Base-by-base conservation (phyloP, 2,113 vertebrate genomes). In the Aramus guarauna region DNA sequence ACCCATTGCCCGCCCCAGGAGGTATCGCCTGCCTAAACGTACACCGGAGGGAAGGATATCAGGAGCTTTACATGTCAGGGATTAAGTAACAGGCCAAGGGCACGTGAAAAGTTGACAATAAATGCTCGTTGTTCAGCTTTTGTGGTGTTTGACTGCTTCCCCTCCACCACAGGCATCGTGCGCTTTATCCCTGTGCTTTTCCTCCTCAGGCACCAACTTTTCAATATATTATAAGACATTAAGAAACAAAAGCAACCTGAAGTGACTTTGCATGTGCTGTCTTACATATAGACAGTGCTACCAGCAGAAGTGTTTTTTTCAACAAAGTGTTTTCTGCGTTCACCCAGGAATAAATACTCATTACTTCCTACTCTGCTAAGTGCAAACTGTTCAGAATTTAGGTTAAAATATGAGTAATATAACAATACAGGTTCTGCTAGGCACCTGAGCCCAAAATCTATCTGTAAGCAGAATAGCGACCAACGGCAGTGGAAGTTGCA, bases 401-500 rank as follows among this genome's bases (percentile, higher is more conserved):
- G 48, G 19, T 17, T 67, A 43, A 88, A 92, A 88, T 36, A 76
- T 1, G 11, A 75, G 17, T 21, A 66, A 78, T 41, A 73, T 11
- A 68, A 92, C 78, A 94, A 48, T 12, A 52, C 12, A 37, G 22
- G 45, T 76, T 89, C 74, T 64, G 29, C 32, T 27, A 82, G 53
- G 32, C 64, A 88, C 30, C 43, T 32, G 20, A 94, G 24, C 15
- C 36, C 45, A 45, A 85, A 75, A 64, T 66, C n/a, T 69, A 14
- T 11, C 60, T 36, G 29, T 41, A 79, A 88, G 63, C 59, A 64
- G 59, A 83, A 48, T 1, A 84, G 52, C 0, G 6, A 75, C 16
- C 0, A 0, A 55, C 4, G 36, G 72, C 60, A 91, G 27, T 0
- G 1, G 36, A 59, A 79, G 77, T 34, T 66, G 36, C 6, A 9